phyloP scores from a whole-genome alignment of 2,113 vertebrate genomes.

The Otis tarda region DNA sequence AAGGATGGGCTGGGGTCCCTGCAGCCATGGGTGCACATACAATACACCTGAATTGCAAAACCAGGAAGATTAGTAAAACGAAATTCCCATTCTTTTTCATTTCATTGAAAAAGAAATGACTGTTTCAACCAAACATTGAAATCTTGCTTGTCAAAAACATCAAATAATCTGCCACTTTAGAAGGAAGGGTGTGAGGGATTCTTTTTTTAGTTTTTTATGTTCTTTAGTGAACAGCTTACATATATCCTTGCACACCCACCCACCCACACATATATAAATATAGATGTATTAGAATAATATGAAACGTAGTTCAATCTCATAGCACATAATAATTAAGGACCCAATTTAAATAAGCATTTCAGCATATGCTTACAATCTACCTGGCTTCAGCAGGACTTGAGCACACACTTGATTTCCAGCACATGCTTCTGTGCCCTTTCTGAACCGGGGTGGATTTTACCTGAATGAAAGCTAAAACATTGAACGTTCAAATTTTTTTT shows the following conservation, averaged over 20 bases:
- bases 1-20: not conserved
- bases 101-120: not conserved
- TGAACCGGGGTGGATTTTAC: conserved; percentile 24
- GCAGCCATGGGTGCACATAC: not conserved
- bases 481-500: not conserved
- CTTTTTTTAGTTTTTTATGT: not conserved
- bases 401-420: conserved; percentile 40
- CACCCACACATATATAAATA: conserved; percentile 3
- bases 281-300: conserved; percentile 40
- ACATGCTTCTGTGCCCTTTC: not conserved
- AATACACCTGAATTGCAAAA: not conserved
- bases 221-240: conserved; percentile 27
- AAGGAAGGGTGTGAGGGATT: not conserved
- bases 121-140: not conserved
- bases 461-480: conserved; percentile 23
- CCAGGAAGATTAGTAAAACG: not conserved
- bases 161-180: not conserved
- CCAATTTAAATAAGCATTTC: conserved; percentile 59
- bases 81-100: not conserved
- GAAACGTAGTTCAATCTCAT: conserved; percentile 11
- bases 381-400: conserved; percentile 30
- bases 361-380: conserved; percentile 55
- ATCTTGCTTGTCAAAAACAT: not conserved
- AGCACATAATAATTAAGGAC: conserved; percentile 59
- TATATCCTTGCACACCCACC: conserved; percentile 30